Percentiles rank a stretch among this genome's conserved stretches.
phyloP scores from a whole-genome alignment of 2,888 invertebrate species.

The Phyllotreta cruciferae region DNA sequence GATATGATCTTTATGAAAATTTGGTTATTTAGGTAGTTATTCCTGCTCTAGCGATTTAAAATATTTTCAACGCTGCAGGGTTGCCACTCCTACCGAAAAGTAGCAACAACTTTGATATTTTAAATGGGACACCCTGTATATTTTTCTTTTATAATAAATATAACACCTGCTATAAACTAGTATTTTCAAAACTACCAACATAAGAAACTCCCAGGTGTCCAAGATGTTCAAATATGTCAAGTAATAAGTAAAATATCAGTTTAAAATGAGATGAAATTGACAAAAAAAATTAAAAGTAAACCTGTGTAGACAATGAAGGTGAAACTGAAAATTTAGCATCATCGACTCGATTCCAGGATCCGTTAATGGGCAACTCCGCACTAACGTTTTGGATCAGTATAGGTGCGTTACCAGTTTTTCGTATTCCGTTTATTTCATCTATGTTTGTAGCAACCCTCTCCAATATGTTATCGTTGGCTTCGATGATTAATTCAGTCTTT shows the following conservation, averaged over 20 bases:
- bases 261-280: conserved; percentile 32
- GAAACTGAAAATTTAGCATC: conserved; percentile 51
- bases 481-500: conserved; percentile 78
- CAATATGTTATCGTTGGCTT: conserved; percentile 83
- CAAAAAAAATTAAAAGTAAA: conserved; percentile 37
- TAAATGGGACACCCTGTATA: no score
- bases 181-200: conserved; percentile 4
- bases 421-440: conserved; percentile 71
- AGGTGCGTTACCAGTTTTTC: conserved; percentile 63
- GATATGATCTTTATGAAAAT: no score
- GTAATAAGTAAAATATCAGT: conserved; percentile 6
- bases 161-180: no score
- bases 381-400: conserved; percentile 61
- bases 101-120: no score
- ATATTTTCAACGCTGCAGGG: no score
- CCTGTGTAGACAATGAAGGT: conserved; percentile 42
- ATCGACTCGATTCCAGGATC: conserved; percentile 67
- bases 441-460: conserved; percentile 80
- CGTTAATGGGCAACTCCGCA: conserved; percentile 60
- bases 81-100: no score
- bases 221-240: conserved; percentile 10
- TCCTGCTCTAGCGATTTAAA: no score
- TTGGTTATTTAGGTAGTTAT: no score
- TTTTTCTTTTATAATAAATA: no score
- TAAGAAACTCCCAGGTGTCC: conserved; percentile 3